Evolutionary conservation across 1,140 invertebrate species (phyloP).

Genomic region (Drosophila lowei): DNA sequence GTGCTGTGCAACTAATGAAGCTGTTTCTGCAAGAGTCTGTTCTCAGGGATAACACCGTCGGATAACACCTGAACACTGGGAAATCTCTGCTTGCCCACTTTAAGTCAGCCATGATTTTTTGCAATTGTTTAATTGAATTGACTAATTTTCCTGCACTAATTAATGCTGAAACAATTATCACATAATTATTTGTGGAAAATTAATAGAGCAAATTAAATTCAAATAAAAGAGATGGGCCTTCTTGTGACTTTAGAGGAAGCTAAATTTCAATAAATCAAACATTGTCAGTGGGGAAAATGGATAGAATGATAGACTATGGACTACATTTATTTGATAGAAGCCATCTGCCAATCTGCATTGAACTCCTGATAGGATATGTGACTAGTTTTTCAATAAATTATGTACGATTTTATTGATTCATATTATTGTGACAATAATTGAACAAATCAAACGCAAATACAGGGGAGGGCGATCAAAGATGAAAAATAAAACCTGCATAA

Average conservation of each 20-base stretch:
- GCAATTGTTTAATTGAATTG: not conserved
- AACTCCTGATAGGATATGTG: too few relatives aligned
- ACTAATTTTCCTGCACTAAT: slow-evolving; percentile 18
- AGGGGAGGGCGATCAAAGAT: not conserved
- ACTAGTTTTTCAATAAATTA: too few relatives aligned
- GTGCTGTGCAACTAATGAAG: slow-evolving; percentile 74
- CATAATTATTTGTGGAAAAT: slow-evolving; percentile 58
- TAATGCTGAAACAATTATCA: slow-evolving; percentile 49
- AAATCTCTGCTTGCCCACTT: slow-evolving; percentile 8
- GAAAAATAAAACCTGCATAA: not conserved
- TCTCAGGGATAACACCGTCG: not conserved
- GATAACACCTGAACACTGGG: slow-evolving; percentile 30
- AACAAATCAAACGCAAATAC: too few relatives aligned
- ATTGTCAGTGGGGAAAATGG: not conserved
- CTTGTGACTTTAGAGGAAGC: not conserved
- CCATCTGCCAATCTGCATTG: too few relatives aligned
- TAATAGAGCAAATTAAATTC: slow-evolving; percentile 30
- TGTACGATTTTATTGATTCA: too few relatives aligned
- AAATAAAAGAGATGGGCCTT: not conserved
- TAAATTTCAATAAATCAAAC: slow-evolving; percentile 25
- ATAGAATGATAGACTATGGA: too few relatives aligned
- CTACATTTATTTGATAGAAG: not conserved
- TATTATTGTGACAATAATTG: not conserved
- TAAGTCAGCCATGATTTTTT: not conserved
- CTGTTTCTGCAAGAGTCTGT: slow-evolving; percentile 43